These are phyloP conservation scores for Pristionchus exspectatus DNA, from an alignment of 2,888 invertebrate genomes.

Conservation along the genomic window DNA sequence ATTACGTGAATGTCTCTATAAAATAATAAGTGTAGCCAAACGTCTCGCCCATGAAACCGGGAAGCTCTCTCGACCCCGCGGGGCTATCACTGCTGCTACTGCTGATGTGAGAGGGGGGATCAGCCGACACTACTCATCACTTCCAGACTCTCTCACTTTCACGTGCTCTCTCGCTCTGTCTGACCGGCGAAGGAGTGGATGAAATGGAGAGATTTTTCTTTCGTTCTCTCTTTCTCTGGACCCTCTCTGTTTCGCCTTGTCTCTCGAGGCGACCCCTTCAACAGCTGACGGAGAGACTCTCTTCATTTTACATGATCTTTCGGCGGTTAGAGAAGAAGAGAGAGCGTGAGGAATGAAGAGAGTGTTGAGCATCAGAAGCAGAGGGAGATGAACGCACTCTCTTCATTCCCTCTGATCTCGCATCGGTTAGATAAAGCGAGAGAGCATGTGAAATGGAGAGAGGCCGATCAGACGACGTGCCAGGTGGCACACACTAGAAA, in stretches of 20 bases:
- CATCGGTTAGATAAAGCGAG: background rate
- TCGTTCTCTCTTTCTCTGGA: background rate
- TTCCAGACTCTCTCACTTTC: background rate
- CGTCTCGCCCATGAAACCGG: background rate
- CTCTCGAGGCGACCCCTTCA: background rate
- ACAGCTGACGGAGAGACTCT: slow-evolving; percentile 7
- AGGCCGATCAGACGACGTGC: background rate
- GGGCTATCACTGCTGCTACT: background rate
- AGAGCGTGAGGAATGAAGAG: background rate
- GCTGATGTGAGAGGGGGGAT: background rate
- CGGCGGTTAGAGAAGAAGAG: background rate
- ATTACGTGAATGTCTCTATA: no score
- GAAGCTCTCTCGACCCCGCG: background rate
- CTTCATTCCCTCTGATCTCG: background rate
- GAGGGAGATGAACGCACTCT: background rate
- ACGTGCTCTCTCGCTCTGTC: background rate
- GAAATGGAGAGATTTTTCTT: background rate
- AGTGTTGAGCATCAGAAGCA: background rate
- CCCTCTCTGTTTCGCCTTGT: background rate
- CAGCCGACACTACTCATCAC: background rate
- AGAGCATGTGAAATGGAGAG: background rate
- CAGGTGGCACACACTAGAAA: background rate
- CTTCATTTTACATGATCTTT: background rate
- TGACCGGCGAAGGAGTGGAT: background rate
- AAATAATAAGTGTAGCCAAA: no score